Evolutionary conservation across 2,797 vertebrate species (phyloP), one percentile per base, ranked within the genome.

Genomic region (Peromyscus melanophrys): DNA sequence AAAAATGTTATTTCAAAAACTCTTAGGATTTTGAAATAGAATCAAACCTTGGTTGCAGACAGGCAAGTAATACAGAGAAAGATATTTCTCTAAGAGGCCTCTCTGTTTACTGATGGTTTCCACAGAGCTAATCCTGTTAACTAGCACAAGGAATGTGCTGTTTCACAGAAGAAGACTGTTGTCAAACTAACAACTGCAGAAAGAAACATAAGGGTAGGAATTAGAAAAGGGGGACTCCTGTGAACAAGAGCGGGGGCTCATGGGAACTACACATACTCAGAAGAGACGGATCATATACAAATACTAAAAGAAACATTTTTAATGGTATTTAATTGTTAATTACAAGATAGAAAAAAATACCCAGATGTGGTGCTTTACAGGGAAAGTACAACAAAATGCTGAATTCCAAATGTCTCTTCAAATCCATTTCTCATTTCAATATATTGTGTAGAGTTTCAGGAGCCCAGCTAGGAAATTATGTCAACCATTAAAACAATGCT

Each of bases 1-100:
- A 87, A 90, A 90, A 92, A 92, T 37, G 4, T 40, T 91, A 6
- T 31, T 96, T 63, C 52, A 88, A 94, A 92, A 75, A 59, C 11
- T 55, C 23, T 34, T 71, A 94, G 59, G 14, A 55, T 94, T 92
- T 92, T 91, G 29, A 92, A 96, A 76, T 65, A 34, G 5, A 85
- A 27, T 81, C 69, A 81, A 93, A 90, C 3, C 1, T 76, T 89
- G 25, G 19, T 91, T 95, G 9, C 5, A n/a, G 10, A 37, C 12
- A 77, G 46, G 6, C 49, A 97, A 65, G 16, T 29, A 25, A 25
- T 34, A 34, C 46, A 43, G 1, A 40, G 25, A n/a, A 11, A 84
- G 12, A 78, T 85, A 55, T 27, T 80, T 87, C 67, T 92, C 8
- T 27, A 89, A 84, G 1, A n/a, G 2, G 2, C 4, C 19, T 34